These are phyloP conservation scores for Crypturellus undulatus DNA, from an alignment of 2,113 vertebrate species.

Conservation along the genomic window DNA sequence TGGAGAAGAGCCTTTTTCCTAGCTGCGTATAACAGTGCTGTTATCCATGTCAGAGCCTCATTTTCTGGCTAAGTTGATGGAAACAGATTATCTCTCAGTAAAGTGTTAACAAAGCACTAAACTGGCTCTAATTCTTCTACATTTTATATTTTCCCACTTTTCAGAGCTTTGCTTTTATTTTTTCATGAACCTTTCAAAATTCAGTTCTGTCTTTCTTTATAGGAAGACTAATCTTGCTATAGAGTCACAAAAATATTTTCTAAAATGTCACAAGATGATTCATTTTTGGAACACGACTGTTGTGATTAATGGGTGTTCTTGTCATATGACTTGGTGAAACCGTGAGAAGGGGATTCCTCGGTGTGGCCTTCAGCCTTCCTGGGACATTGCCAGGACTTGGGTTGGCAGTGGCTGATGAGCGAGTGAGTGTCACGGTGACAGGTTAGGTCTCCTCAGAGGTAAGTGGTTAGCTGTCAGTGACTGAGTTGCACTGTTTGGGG, in stretches of 20 bases:
- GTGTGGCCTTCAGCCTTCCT: neutral
- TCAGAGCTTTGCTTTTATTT: neutral
- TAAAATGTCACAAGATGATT: neutral
- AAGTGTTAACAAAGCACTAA: neutral
- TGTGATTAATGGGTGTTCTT: neutral
- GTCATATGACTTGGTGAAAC: fast-evolving
- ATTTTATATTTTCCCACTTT: neutral
- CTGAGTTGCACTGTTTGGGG: fast-evolving
- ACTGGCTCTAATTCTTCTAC: neutral
- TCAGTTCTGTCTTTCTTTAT: neutral
- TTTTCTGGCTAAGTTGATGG: neutral
- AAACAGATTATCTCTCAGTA: neutral
- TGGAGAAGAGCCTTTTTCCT: neutral
- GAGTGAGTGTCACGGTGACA: neutral
- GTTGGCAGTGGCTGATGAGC: neutral
- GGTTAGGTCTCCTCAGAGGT: neutral
- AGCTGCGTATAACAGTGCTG: neutral
- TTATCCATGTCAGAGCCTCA: neutral
- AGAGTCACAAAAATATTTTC: neutral
- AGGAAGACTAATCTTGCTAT: neutral
- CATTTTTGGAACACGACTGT: neutral
- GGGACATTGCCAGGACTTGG: neutral
- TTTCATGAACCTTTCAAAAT: neutral
- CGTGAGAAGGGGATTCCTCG: neutral
- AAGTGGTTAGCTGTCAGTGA: neutral